phyloP scores from a whole-genome alignment of 2,113 vertebrate species.

The Furnarius figulus region DNA sequence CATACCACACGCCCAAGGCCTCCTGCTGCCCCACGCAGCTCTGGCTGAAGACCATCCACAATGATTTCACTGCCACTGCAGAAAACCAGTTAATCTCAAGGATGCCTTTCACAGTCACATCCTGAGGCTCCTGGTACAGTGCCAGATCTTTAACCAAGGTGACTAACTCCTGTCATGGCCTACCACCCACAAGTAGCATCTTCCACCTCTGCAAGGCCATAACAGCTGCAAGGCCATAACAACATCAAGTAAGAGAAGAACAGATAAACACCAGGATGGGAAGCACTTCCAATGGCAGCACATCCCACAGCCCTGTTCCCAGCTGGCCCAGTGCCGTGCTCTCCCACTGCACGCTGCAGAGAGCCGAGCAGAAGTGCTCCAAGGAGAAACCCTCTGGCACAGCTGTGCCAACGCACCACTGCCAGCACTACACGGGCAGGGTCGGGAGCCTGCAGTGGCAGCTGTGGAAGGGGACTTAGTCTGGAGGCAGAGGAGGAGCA shows the following conservation, averaged over 20 bases:
- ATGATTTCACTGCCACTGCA: fast-evolving
- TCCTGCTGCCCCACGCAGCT: background rate
- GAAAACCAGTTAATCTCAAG: background rate
- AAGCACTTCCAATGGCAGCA: fast-evolving
- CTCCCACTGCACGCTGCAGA: fast-evolving
- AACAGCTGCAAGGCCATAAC: background rate
- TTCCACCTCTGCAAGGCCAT: background rate
- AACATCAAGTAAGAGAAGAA: background rate
- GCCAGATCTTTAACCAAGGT: background rate
- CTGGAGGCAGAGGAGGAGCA: background rate
- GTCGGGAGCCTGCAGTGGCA: background rate
- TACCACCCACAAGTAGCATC: fast-evolving
- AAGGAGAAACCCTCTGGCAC: fast-evolving
- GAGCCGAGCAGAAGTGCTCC: fast-evolving
- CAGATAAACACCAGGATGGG: fast-evolving
- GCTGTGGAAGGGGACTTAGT: background rate
- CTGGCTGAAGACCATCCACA: background rate
- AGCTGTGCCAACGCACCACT: fast-evolving
- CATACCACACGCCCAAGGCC: background rate
- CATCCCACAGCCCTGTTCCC: fast-evolving
- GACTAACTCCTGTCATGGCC: too few relatives aligned
- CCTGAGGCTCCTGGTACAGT: fast-evolving
- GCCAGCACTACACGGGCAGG: background rate
- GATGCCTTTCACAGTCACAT: background rate
- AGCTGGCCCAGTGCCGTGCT: fast-evolving